Base-by-base conservation (phyloP, 2,797 vertebrate species). In the Girardinus metallicus region DNA sequence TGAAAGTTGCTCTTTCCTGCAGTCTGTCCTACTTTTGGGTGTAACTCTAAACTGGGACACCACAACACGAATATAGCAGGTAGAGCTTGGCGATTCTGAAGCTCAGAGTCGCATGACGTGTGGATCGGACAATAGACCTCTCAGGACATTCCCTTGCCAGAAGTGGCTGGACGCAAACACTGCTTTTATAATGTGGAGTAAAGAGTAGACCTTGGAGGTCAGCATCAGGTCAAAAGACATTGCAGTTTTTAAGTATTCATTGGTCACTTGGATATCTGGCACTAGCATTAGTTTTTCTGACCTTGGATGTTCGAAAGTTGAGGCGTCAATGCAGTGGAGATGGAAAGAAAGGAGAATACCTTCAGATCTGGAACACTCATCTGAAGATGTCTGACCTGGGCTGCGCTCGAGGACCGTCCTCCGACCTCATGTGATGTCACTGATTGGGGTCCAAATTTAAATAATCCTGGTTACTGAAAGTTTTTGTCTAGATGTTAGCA, bases 1-100 rank as follows among this genome's bases (percentile, higher is more conserved):
- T 88, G 83, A 92, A 90, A 87, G 89, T 89, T 53, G 81, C 83
- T 85, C 80, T 11, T 76, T 87, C 86, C 89, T 76, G 82, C 74
- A 47, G 87, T 74, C 81, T 85, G 91, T 84, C 87, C 89, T 83
- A 88, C 82, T 88, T 91, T 74, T 80, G 71, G 5, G 55, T 23
- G 21, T 31, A 1, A 41, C 77, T 80, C 85, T 68, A 85, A 93
- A 89, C 76, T 90, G 86, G 92, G 92, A 85, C 78, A 55, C 60
- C 73, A 81, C 75, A 66, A 78, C 73, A 81, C 62, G 5, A 80
- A 88, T 89, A 81, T 84, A 92, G 87, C 88, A 85, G 87, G 86
- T 85, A 64, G 51, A 46, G 80, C 57, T 23, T 0, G n/a, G 29
- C 13, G 78, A 8, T 72, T 82, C n/a, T 13, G 34, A 7, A 73